Evolutionary conservation across 2,888 invertebrate genomes (phyloP).

Genomic region (Mimas tiliae): DNA sequence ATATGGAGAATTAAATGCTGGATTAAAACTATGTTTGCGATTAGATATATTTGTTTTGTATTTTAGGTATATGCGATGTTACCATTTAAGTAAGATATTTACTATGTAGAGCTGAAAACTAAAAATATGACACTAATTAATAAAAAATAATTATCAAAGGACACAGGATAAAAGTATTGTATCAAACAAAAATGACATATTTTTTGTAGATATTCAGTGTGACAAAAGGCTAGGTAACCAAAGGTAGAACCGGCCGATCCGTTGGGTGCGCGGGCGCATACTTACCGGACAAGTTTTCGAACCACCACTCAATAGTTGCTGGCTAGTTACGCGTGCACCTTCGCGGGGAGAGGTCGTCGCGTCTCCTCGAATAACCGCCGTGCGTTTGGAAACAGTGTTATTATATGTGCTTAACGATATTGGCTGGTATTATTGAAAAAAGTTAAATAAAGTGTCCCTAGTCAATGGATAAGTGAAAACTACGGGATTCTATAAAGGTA

Average conservation of each 20-base stretch:
- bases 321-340: conserved; percentile 68
- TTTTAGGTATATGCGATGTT: too few species aligned
- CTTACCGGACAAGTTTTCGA: conserved; percentile 69
- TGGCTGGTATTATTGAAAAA: conserved; percentile 48
- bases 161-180: too few species aligned
- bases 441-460: conserved; percentile 50
- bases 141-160: too few species aligned
- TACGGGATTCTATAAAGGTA: conserved; percentile 65
- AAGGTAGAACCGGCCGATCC: conserved; percentile 72
- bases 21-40: too few species aligned
- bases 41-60: too few species aligned
- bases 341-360: conserved; percentile 58
- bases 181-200: conserved; percentile 49
- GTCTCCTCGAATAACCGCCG: conserved; percentile 50
- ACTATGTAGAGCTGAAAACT: not conserved
- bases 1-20: too few species aligned
- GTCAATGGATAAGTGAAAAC: conserved; percentile 59
- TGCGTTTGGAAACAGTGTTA: conserved; percentile 72
- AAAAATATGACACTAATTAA: too few species aligned
- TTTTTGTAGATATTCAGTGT: conserved; percentile 64
- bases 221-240: conserved; percentile 73
- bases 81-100: too few species aligned
- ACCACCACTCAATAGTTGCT: conserved; percentile 38
- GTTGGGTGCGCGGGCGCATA: conserved; percentile 64
- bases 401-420: conserved; percentile 64